Base-by-base conservation (phyloP, 2,888 invertebrate genomes). In the Polia nebulosa region DNA sequence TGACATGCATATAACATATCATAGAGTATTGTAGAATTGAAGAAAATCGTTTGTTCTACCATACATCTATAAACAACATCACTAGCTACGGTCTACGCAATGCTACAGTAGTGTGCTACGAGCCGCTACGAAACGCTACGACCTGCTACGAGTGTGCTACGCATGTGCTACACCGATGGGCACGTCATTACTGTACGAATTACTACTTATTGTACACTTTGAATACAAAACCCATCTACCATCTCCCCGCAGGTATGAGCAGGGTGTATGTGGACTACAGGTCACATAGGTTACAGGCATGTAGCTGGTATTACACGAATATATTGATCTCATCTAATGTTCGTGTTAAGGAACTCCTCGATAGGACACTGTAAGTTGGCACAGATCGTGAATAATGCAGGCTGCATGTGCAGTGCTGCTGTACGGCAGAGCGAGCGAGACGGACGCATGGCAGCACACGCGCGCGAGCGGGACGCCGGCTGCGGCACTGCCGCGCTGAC, bases 401-500 rank as follows among this genome's bases (percentile, higher is more conserved):
- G 83, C 86, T 92, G 94, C 93, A 93, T 90, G 91, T 94, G 94
- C 94, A 94, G 83, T 83, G 72, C 78, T 77, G 72, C 78, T 72
- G 82, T 83, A 87, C 88, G 86, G 87, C 84, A 82, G 90, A 88
- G 88, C 85, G 90, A 91, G 88, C 82, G 91, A 88, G 90, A 89
- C 82, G 85, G 86, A 85, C 72, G 83, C 81, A 81, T 72, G 74
- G 75, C 63, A 62, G 53, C 65, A 70, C 71, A 81, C 86, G 88
- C 81, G 91, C 79, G 88, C 77, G 92, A 93, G 87, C 76, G 90
- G 83, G 93, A 93, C 87, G 87, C 80, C 83, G 88, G 90, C 91
- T 92, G 93, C 93, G 93, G 91, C 90, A 87, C 87, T 84, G 84
- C 83, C 85, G 83, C 71, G 79, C 78, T 70, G 74, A 78, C 77